Evolutionary conservation across 2,113 vertebrate species (phyloP).

Genomic region (Triplophysa siluroides): DNA sequence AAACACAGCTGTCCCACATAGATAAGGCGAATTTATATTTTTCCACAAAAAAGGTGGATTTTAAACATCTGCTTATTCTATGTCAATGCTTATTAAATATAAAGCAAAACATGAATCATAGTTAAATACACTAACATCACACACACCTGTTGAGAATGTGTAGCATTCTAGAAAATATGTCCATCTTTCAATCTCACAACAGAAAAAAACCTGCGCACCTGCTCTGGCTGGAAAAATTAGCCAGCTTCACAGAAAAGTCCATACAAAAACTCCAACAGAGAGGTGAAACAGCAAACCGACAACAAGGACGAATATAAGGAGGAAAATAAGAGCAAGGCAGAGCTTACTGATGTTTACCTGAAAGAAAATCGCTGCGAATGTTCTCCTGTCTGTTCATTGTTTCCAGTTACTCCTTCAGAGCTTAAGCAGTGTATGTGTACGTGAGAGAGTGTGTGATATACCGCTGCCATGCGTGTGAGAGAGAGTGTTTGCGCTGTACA

Average conservation of each 20-base stretch:
- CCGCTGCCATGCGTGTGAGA: conserved; percentile 16
- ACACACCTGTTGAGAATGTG: conserved; percentile 6
- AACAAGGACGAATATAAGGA: conserved; percentile 18
- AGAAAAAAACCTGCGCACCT: background rate
- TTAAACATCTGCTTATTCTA: too few species aligned
- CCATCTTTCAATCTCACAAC: background rate
- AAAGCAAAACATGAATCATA: background rate
- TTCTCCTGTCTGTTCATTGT: conserved; percentile 67
- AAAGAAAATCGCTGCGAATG: conserved; percentile 61
- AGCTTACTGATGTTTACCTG: conserved; percentile 63
- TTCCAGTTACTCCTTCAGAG: conserved; percentile 43
- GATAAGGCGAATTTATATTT: background rate
- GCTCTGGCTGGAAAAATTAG: conserved; percentile 4
- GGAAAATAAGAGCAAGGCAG: background rate
- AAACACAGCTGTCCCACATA: background rate
- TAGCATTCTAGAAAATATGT: background rate
- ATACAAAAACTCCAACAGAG: background rate
- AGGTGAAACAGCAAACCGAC: background rate
- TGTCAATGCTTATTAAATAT: background rate
- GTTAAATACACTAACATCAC: background rate
- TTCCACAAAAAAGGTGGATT: background rate
- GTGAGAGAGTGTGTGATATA: conserved; percentile 20
- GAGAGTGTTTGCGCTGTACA: conserved; percentile 53
- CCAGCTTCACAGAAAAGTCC: conserved; percentile 11
- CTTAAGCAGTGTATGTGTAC: conserved; percentile 48